Base-by-base conservation (phyloP, 2,797 vertebrate genomes). In the Dallia pectoralis region DNA sequence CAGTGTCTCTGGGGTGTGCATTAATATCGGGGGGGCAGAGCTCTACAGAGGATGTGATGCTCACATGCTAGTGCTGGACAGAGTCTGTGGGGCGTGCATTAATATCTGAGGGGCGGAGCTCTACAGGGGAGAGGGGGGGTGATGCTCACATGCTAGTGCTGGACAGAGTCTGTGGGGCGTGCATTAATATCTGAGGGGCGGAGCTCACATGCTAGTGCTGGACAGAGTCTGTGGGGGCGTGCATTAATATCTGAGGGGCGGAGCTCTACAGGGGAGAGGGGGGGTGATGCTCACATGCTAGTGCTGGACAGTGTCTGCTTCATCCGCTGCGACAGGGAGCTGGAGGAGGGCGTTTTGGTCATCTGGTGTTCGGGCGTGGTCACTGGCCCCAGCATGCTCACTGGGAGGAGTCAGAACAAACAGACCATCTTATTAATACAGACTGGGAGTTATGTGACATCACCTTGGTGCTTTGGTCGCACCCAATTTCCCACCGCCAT, bases 321-420 rank as follows among this genome's bases (percentile, higher is more conserved):
- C 78, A 98, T 92, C 74, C 92, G 93, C 86, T 97, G 94, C 3
- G 97, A 96, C 82, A 98, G 87, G 0, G 97, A 98, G 82, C 94
- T 95, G 56, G 96, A 95, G 0, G 95, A 97, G 0, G 96, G 94
- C 0, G 95, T 97, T 89, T 97, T 98, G 74, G 84, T 80, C 87
- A 97, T 90, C 85, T 91, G 87, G 51, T 94, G 95, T 69, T 98
- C 96, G 0, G 96, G 97, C 49, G 97, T 98, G 2, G 95, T 97
- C 80, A 97, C 87, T 1, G 97, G 96, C 14, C 96, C 97, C 79
- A 98, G 71, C 44, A 98, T 93, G 82, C 96, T 97, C 84, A 95
- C 97, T 97, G 83, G 15, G 8, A 6, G 22, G 11, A 22, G 53
- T 25, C n/a, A 59, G 53, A 59, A 59, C 12, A 2, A 25, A 25